Evolutionary conservation across 64 coral and sea anemone genomes (phyloP).

Genomic region (Orbicella faveolata): DNA sequence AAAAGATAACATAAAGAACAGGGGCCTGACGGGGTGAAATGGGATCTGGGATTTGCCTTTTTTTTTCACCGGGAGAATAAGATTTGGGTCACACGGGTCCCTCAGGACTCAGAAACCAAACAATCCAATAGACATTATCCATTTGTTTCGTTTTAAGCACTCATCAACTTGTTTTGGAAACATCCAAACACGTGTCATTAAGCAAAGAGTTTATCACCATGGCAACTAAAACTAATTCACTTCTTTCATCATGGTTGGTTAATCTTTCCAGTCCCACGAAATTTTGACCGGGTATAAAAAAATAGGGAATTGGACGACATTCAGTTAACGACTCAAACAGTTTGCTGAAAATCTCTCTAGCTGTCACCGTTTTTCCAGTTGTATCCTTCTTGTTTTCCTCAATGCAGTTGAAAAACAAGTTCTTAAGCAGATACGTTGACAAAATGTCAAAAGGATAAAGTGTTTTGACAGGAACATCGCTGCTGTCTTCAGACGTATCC

Average conservation of each 20-base stretch:
- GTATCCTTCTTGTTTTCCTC: constrained; percentile 3
- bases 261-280: constrained; percentile 1
- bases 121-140: no score
- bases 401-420: constrained; percentile 50
- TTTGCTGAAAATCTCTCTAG: not conserved
- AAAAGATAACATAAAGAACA: not conserved
- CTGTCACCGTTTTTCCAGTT: not conserved
- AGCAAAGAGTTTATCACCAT: not conserved
- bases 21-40: no score
- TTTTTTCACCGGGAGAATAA: no score
- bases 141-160: not conserved
- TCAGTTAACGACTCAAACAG: constrained; percentile 13
- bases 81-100: no score
- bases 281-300: constrained; percentile 18
- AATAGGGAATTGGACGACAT: constrained; percentile 8
- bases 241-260: not conserved
- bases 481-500: not conserved
- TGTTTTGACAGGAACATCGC: constrained; percentile 9
- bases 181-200: constrained; percentile 42
- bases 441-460: constrained; percentile 28
- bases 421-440: constrained; percentile 49
- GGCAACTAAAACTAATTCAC: not conserved
- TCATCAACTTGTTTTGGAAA: constrained; percentile 49
- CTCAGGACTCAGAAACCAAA: not conserved
- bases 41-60: no score